phyloP scores from a whole-genome alignment of 2,797 vertebrate genomes.

The Salarias fasciatus region DNA sequence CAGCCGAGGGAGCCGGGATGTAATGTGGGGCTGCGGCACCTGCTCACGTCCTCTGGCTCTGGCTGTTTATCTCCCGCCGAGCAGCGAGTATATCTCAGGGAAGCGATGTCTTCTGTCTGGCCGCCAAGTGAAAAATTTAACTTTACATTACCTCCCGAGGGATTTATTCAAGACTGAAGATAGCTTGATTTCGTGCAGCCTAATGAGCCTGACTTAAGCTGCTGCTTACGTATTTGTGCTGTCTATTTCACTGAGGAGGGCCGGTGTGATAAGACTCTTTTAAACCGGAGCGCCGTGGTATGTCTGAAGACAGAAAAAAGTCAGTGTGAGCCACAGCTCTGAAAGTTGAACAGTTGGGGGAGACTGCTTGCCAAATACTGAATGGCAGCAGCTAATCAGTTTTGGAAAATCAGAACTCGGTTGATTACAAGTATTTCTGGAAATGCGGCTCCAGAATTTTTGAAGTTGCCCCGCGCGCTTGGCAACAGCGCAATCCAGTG shows the following conservation, averaged over 20 bases:
- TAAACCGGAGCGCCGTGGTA: slow-evolving; percentile 14
- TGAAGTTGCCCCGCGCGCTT: slow-evolving; percentile 40
- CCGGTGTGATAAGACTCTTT: slow-evolving; percentile 28
- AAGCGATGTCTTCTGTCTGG: slow-evolving; percentile 46
- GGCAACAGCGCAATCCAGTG: slow-evolving; percentile 26
- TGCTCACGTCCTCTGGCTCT: slow-evolving; percentile 48
- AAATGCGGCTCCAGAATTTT: slow-evolving; percentile 40
- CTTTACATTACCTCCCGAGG: slow-evolving; percentile 34
- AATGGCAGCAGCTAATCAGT: slow-evolving; percentile 59
- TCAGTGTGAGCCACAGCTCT: slow-evolving; percentile 23
- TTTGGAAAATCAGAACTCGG: slow-evolving; percentile 53
- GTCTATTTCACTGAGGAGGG: slow-evolving; percentile 34
- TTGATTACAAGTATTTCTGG: slow-evolving; percentile 60
- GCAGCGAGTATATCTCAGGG: slow-evolving; percentile 43
- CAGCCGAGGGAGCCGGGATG: slow-evolving; percentile 37
- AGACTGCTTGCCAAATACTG: slow-evolving; percentile 56
- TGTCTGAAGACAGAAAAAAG: slow-evolving; percentile 30
- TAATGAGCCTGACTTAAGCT: slow-evolving; percentile 48
- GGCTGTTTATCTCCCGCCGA: slow-evolving; percentile 58
- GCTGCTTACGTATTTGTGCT: slow-evolving; percentile 26
- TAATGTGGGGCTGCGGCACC: slow-evolving; percentile 58
- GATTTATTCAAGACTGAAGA: slow-evolving; percentile 43
- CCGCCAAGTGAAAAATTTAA: slow-evolving; percentile 45
- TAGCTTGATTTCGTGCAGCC: slow-evolving; percentile 40
- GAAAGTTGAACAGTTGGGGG: slow-evolving; percentile 65